Evolutionary conservation across 1,140 invertebrate genomes (phyloP), one percentile per base, ranked within the genome.

Genomic region (Steinernema feltiae): DNA sequence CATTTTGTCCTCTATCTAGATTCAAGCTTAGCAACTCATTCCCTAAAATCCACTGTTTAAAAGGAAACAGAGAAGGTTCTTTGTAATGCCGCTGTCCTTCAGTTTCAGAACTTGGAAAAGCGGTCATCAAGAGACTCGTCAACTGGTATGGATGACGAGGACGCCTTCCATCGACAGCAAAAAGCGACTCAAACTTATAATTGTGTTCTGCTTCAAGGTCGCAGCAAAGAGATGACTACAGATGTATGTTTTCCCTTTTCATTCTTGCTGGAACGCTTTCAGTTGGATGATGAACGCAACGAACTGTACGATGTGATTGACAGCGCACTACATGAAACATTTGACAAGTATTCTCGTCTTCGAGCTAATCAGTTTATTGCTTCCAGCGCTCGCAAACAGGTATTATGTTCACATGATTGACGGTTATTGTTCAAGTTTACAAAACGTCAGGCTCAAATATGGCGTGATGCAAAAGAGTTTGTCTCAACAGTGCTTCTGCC

Each of bases 391-490:
- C 70, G 74, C 24, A 79, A 79, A 78, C 78, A 79, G 76, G 76
- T 77, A 63, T 30, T 46, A 24, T 29, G 3, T 7, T 72, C 24
- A 3, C 2, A 53, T 17, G n/a, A 24, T 29, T 32, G 69, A 53
- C 30, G 15, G 53, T 75, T n/a, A 75, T 73, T 31, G 30, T 32
- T 75, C 15, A 72, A 27, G 35, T 78, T 69, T 21, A 3, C 15
- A 3, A 63, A 27, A 17, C 7, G 3, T 1, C 76, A 77, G 72
- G 76, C 78, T 15, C 76, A 77, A 71, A 77, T 79, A 21, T 79
- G 78, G 78, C 48, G 72, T 21, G 78, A 79, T 69, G 75, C 77
- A 29, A 79, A 79, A 46, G 78, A 79, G 29, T 79, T 79, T 46
- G 63, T 79, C 69, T 72, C 71, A 18, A 74, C 41, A 15, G 63